These are phyloP conservation scores for Hepsetus odoe DNA, from an alignment of 2,113 vertebrate species.

Conservation along the genomic window DNA sequence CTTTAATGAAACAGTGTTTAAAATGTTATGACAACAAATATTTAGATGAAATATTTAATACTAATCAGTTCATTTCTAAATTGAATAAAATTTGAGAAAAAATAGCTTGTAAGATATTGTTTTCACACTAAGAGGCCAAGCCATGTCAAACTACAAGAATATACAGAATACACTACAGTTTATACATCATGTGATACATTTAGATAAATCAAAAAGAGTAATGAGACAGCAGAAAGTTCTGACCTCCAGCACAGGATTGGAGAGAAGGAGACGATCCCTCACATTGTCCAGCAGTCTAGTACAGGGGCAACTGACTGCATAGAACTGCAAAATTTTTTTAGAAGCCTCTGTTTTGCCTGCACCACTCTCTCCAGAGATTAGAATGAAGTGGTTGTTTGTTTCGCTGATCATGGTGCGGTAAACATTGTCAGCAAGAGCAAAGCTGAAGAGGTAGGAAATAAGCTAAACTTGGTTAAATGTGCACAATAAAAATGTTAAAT, in stretches of 20 bases:
- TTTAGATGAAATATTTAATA: not conserved
- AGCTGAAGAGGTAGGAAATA: constrained; percentile 73
- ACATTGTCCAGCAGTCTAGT: constrained; percentile 84
- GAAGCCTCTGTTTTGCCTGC: constrained; percentile 96
- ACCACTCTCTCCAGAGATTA: constrained; percentile 97
- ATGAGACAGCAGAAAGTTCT: constrained; percentile 60
- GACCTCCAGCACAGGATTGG: constrained; percentile 95
- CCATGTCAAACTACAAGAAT: not conserved
- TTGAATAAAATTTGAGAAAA: not conserved
- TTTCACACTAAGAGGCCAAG: not conserved
- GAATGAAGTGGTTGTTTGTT: constrained; percentile 92
- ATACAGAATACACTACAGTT: not conserved
- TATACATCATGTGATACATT: not conserved
- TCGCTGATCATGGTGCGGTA: constrained; percentile 92
- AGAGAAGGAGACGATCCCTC: constrained; percentile 89
- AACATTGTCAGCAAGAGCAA: constrained; percentile 92
- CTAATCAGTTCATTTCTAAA: not conserved
- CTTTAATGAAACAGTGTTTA: constrained; percentile 64
- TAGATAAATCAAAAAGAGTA: not conserved
- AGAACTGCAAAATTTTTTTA: constrained; percentile 96
- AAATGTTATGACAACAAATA: not conserved
- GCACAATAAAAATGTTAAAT: too few species aligned
- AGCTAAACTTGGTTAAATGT: too few species aligned
- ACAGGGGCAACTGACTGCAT: constrained; percentile 89
- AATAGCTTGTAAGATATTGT: not conserved